A percentile compares a stretch with the other conserved stretches of the same genome.
These are phyloP conservation scores for Parauchenoglanis punctatus DNA, from an alignment of 2,797 vertebrate species.

Conservation along the genomic window DNA sequence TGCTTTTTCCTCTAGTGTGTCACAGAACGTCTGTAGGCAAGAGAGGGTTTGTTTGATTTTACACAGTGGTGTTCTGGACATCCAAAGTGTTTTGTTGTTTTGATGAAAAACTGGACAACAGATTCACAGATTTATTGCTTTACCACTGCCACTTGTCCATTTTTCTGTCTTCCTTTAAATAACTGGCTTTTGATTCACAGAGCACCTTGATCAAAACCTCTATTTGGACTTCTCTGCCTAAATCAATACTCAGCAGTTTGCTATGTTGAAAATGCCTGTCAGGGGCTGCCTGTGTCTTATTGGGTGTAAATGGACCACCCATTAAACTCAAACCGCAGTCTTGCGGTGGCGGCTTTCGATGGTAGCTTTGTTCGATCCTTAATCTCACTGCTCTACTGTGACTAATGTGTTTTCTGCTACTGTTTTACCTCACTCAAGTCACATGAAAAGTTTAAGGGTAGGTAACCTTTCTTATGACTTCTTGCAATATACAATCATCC, in stretches of 20 bases:
- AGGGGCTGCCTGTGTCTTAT: slow-evolving; percentile 7
- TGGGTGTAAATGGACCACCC: slow-evolving; percentile 10
- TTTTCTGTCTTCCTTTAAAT: no score
- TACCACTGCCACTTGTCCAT: neutral
- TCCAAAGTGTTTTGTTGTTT: neutral
- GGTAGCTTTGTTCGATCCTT: slow-evolving; percentile 13
- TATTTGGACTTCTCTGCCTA: neutral
- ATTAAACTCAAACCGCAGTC: neutral
- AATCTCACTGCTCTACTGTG: neutral
- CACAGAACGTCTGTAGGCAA: neutral
- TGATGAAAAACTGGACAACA: neutral
- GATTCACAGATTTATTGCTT: neutral
- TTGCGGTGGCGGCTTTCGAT: neutral
- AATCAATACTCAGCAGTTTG: slow-evolving; percentile 14
- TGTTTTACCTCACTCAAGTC: neutral
- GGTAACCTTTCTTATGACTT: neutral
- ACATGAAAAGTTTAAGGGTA: neutral
- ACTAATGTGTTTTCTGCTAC: neutral
- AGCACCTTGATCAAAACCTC: neutral
- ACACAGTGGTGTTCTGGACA: neutral
- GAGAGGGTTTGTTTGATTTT: neutral
- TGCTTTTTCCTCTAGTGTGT: neutral
- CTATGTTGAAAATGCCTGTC: neutral
- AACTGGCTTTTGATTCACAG: no score
- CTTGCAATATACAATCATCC: neutral